Conservation (phyloP, 1,140 invertebrate species). For the Drosophila ogumai region DNA sequence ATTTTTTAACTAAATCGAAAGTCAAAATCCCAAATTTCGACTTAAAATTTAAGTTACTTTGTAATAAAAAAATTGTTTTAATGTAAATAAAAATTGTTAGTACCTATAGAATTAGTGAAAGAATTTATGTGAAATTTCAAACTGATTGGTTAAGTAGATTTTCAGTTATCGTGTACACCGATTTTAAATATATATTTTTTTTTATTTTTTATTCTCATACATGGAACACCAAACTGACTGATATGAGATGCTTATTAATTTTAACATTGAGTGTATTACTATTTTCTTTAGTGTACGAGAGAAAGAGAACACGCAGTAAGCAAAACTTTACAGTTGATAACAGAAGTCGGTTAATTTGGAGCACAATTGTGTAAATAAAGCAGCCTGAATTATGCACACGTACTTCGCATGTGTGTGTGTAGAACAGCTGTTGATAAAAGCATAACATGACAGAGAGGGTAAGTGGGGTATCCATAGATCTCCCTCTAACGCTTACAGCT, state of each 20-base stretch:
- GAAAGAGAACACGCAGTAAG: constrained; percentile 17
- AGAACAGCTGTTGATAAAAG: constrained; percentile 36
- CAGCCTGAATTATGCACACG: constrained; percentile 25
- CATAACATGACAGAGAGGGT: background rate
- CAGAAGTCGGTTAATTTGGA: constrained; percentile 40
- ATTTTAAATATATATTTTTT: too few species aligned
- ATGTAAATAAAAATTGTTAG: too few species aligned
- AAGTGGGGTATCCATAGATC: background rate
- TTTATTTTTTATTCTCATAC: too few species aligned
- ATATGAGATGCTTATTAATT: background rate
- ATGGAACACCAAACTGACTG: too few species aligned
- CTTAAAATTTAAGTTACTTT: too few species aligned
- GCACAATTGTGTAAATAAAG: constrained; percentile 46
- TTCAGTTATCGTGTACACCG: too few species aligned
- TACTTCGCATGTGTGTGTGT: constrained; percentile 4
- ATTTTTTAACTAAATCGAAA: too few species aligned
- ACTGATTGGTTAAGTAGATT: too few species aligned
- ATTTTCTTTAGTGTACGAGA: constrained; percentile 6
- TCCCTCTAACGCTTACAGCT: constrained; percentile 15
- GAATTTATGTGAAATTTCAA: too few species aligned
- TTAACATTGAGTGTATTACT: constrained; percentile 19
- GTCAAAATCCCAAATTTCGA: too few species aligned
- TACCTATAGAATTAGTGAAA: too few species aligned
- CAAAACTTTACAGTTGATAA: constrained; percentile 45
- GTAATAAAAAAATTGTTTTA: too few species aligned